Conservation (phyloP, 2,113 vertebrate species). For the Corythornis cristatus region DNA sequence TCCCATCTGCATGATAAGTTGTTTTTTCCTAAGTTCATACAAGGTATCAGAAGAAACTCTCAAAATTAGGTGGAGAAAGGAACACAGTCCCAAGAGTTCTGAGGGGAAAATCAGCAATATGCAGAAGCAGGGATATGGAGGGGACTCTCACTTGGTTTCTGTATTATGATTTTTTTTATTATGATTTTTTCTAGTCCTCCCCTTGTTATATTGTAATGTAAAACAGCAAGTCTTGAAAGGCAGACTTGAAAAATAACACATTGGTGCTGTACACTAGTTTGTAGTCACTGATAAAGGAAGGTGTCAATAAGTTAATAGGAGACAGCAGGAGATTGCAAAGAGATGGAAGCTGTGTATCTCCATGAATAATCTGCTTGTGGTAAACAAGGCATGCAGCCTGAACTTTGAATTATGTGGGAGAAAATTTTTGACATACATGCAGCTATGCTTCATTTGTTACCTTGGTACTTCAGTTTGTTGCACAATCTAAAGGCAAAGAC, state of each 20-base stretch:
- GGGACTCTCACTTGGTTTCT: not conserved
- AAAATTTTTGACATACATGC: not conserved
- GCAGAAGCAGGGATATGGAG: not conserved
- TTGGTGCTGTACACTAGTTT: not conserved
- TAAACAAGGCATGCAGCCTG: not conserved
- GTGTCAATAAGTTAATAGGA: not conserved
- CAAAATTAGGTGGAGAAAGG: not conserved
- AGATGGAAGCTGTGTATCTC: not conserved
- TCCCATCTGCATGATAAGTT: not conserved
- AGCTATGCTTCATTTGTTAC: not conserved
- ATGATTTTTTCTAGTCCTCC: not conserved
- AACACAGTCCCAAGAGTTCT: not conserved
- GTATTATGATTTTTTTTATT: not conserved
- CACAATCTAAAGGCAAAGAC: not conserved
- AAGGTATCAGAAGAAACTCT: not conserved
- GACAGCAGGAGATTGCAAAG: not conserved
- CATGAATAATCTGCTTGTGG: not conserved
- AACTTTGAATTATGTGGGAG: not conserved
- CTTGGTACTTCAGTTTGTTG: not conserved
- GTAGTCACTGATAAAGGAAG: not conserved
- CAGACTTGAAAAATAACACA: not conserved
- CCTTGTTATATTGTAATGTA: not conserved
- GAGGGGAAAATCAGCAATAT: not conserved
- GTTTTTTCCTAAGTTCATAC: not conserved
- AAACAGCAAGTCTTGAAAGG: not conserved